These are phyloP conservation scores for Lepas anatifera DNA, from an alignment of 2,888 invertebrate species.

Conservation along the genomic window DNA sequence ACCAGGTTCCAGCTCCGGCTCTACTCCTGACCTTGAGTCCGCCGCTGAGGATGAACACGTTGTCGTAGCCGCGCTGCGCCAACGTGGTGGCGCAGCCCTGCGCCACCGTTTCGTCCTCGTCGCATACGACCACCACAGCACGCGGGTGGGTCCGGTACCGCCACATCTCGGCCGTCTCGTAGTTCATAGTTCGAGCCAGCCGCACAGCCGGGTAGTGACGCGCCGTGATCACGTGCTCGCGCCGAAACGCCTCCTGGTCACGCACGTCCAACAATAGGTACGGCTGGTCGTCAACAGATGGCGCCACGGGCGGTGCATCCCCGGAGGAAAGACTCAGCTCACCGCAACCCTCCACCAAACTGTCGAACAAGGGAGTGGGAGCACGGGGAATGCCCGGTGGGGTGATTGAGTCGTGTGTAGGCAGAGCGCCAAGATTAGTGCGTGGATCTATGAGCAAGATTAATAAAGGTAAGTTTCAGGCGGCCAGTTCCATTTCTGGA, in stretches of 20 bases:
- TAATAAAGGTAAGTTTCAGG: too few relatives aligned
- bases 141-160: slow-evolving; percentile 31
- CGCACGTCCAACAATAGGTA: slow-evolving; percentile 38
- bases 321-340: background rate
- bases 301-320: background rate
- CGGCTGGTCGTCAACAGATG: slow-evolving; percentile 26
- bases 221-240: slow-evolving; percentile 36
- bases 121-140: slow-evolving; percentile 38
- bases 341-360: background rate
- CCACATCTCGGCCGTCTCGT: slow-evolving; percentile 32
- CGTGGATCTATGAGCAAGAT: too few relatives aligned
- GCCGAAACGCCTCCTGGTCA: slow-evolving; percentile 32
- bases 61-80: slow-evolving; percentile 39
- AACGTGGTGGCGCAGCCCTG: slow-evolving; percentile 35
- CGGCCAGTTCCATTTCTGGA: too few relatives aligned
- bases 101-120: slow-evolving; percentile 37
- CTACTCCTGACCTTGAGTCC: slow-evolving; percentile 32
- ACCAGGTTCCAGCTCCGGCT: too few relatives aligned
- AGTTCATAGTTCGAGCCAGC: slow-evolving; percentile 35
- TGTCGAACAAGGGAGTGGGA: background rate
- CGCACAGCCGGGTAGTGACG: slow-evolving; percentile 35
- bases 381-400: too few relatives aligned
- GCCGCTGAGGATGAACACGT: slow-evolving; percentile 40
- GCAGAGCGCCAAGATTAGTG: too few relatives aligned
- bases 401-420: too few relatives aligned